phyloP scores from a whole-genome alignment of 2,888 invertebrate species.

The Cordilura impudica region DNA sequence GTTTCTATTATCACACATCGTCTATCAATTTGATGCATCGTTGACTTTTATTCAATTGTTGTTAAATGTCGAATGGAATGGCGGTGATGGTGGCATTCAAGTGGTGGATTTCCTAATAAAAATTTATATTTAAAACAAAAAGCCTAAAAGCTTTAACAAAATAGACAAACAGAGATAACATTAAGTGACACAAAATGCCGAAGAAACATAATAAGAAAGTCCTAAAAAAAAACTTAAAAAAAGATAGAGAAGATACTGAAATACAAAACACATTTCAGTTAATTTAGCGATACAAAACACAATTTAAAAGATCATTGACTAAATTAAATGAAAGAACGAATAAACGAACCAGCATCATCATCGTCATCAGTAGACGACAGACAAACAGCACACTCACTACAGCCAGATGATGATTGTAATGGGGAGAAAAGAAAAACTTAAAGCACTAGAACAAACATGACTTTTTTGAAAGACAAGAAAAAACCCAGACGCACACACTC shows the following conservation, averaged over 20 bases:
- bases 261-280: conserved; percentile 17
- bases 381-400: not conserved
- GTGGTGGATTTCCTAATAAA: not conserved
- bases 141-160: conserved; percentile 23
- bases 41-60: conserved; percentile 50
- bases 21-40: conserved; percentile 56
- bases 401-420: not conserved
- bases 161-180: conserved; percentile 27
- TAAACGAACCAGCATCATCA: conserved; percentile 22
- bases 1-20: conserved; percentile 46
- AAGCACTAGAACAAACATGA: conserved; percentile 64
- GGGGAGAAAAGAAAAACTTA: conserved; percentile 17
- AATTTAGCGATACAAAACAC: conserved; percentile 52
- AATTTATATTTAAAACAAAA: conserved; percentile 29
- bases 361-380: not conserved
- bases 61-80: conserved; percentile 14
- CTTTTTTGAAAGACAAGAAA: conserved; percentile 55
- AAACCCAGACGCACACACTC: not conserved
- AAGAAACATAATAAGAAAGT: not conserved
- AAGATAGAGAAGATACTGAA: not conserved
- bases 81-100: conserved; percentile 12
- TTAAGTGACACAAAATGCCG: conserved; percentile 48
- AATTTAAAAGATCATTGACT: conserved; percentile 59
- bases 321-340: conserved; percentile 50
- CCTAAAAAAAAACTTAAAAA: not conserved